These are phyloP conservation scores for Drosophila novamexicana DNA, from an alignment of 1,140 invertebrate species.

Conservation along the genomic window DNA sequence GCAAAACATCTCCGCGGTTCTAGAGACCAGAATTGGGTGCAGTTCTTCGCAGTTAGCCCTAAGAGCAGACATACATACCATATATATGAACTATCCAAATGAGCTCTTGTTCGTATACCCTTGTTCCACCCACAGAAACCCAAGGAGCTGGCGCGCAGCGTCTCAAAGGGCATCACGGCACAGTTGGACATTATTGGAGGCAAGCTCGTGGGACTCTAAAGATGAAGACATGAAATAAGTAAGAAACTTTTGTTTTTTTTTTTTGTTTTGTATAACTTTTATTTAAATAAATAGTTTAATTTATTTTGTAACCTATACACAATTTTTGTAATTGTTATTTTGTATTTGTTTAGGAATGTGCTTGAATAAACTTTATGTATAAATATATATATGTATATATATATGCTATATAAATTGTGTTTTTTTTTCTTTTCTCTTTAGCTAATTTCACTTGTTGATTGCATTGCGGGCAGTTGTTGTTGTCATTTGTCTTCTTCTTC, in stretches of 20 bases:
- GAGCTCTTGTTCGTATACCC: too few relatives aligned
- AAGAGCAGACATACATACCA: too few relatives aligned
- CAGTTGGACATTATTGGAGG: conserved; percentile 86
- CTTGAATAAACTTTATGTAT: conserved; percentile 53
- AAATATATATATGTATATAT: conserved; percentile 38
- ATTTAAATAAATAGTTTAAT: conserved; percentile 82
- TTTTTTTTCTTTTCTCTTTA: too few relatives aligned
- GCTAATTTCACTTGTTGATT: neutral
- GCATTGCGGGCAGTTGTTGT: conserved; percentile 52
- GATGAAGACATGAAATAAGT: too few relatives aligned
- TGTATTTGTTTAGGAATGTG: conserved; percentile 62
- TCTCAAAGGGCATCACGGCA: conserved; percentile 85
- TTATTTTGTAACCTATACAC: conserved; percentile 75
- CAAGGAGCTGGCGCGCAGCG: conserved; percentile 84
- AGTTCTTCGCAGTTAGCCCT: too few relatives aligned
- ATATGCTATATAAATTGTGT: conserved; percentile 24
- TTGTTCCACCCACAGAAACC: conserved; percentile 82
- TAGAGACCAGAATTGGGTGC: too few relatives aligned
- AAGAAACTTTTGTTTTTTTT: too few relatives aligned
- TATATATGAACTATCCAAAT: too few relatives aligned
- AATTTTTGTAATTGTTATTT: conserved; percentile 50
- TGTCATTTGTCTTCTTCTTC: conserved; percentile 12
- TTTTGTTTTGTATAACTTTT: conserved; percentile 26
- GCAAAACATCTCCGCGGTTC: too few relatives aligned
- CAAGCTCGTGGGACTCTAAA: conserved; percentile 85